A percentile compares a stretch with the other conserved stretches of the same genome.
phyloP scores from a whole-genome alignment of 1,140 invertebrate genomes.

The Drosophila bocqueti region DNA sequence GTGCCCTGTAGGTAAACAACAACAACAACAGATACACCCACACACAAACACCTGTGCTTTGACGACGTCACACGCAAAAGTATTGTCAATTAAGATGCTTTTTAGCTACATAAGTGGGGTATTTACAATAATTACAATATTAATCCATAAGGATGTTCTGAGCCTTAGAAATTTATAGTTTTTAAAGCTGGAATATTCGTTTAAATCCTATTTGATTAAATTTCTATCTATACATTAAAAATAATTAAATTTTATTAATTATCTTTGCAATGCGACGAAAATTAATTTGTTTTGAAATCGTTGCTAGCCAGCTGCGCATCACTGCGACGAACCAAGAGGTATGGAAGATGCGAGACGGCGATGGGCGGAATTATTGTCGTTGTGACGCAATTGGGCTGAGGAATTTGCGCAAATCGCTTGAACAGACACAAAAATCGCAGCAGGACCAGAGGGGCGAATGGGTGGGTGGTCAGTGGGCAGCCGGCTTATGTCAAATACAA shows the following conservation, averaged over 20 bases:
- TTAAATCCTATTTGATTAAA: too few species aligned
- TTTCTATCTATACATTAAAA: too few species aligned
- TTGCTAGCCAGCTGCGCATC: not conserved
- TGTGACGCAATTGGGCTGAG: constrained; percentile 74
- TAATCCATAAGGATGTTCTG: too few species aligned
- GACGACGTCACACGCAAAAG: constrained; percentile 38
- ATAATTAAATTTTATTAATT: too few species aligned
- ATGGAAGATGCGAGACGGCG: constrained; percentile 20
- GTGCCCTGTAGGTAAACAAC: constrained; percentile 7
- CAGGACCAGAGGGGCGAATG: constrained; percentile 6
- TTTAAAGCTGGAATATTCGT: too few species aligned
- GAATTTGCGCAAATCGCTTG: constrained; percentile 79
- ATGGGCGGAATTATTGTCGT: constrained; percentile 56
- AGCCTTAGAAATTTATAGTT: too few species aligned
- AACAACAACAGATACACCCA: constrained; percentile 25
- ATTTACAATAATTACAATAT: too few species aligned
- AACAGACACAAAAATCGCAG: constrained; percentile 52
- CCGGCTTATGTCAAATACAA: constrained; percentile 52
- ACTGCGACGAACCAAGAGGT: not conserved
- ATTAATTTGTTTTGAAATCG: not conserved
- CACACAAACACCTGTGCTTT: constrained; percentile 7
- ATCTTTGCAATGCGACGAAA: too few species aligned
- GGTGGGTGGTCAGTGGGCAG: constrained; percentile 13
- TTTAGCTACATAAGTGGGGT: too few species aligned
- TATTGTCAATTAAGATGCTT: not conserved